Evolutionary conservation across 2,113 vertebrate species (phyloP).

Genomic region (Megaleporinus macrocephalus): DNA sequence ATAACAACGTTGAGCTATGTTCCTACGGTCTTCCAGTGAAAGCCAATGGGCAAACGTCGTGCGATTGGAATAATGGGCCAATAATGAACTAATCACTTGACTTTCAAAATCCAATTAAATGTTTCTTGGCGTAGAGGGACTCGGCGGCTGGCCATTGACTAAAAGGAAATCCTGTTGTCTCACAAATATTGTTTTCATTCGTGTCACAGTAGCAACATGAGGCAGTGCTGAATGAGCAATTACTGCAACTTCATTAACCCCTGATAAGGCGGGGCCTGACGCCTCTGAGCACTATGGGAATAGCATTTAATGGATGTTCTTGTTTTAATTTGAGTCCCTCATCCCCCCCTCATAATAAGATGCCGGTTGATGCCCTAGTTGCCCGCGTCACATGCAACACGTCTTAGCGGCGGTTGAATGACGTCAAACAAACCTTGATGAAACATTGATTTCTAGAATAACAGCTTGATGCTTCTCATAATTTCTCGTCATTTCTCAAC

Average conservation of each 20-base stretch:
- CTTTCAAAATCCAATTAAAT: neutral
- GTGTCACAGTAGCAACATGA: neutral
- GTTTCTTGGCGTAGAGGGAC: neutral
- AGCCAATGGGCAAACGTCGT: neutral
- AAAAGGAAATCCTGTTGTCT: neutral
- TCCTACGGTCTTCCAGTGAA: neutral
- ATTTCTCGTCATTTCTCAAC: no score
- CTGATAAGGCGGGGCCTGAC: neutral
- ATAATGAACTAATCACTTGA: neutral
- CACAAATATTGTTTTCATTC: neutral
- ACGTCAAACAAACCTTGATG: no score
- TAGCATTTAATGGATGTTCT: neutral
- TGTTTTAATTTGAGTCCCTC: neutral
- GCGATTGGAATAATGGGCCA: neutral
- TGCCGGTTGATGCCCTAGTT: no score
- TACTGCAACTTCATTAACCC: neutral
- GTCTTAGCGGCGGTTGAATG: neutral
- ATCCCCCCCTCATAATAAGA: neutral
- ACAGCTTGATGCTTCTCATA: no score
- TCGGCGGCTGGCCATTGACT: neutral
- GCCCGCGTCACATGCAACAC: neutral
- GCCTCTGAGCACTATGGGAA: neutral
- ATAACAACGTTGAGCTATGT: neutral
- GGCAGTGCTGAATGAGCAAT: neutral
- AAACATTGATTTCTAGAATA: no score